Percentiles rank a stretch among this genome's conserved stretches.
phyloP scores from a whole-genome alignment of 2,113 vertebrate species.

The Megalops atlanticus region DNA sequence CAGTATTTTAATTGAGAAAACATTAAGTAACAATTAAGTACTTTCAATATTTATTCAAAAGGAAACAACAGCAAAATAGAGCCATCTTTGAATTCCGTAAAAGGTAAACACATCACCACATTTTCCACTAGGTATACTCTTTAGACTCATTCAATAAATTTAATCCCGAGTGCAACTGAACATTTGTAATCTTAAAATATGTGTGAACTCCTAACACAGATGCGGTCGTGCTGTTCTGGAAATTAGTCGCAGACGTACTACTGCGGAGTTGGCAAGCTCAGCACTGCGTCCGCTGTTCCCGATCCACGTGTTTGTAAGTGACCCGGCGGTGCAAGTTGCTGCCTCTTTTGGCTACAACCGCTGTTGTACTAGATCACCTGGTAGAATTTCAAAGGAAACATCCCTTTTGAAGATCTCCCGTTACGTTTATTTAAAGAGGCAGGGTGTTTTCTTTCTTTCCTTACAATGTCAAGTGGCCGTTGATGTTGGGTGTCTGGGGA shows the following conservation, averaged over 20 bases:
- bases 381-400: slow-evolving; percentile 29
- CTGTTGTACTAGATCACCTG: slow-evolving; percentile 56
- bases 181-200: not conserved
- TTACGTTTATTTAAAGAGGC: slow-evolving; percentile 23
- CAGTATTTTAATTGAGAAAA: too few relatives aligned
- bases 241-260: not conserved
- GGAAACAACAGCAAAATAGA: too few relatives aligned
- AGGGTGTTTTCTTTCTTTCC: slow-evolving; percentile 27
- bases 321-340: not conserved
- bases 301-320: not conserved
- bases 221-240: not conserved
- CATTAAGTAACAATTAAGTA: too few relatives aligned
- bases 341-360: slow-evolving; percentile 30
- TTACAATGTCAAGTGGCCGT: slow-evolving; percentile 54
- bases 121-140: too few relatives aligned
- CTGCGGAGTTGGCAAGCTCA: not conserved
- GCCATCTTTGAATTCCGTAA: too few relatives aligned
- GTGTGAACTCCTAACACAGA: not conserved
- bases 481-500: slow-evolving; percentile 44
- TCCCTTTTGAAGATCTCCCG: slow-evolving; percentile 25
- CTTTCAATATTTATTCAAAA: too few relatives aligned
- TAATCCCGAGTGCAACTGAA: not conserved
- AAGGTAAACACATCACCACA: too few relatives aligned
- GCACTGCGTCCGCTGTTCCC: not conserved
- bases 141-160: not conserved